Evolutionary conservation across 2,113 vertebrate genomes (phyloP), one percentile per base, ranked within the genome.

Genomic region (Podilymbus podiceps): DNA sequence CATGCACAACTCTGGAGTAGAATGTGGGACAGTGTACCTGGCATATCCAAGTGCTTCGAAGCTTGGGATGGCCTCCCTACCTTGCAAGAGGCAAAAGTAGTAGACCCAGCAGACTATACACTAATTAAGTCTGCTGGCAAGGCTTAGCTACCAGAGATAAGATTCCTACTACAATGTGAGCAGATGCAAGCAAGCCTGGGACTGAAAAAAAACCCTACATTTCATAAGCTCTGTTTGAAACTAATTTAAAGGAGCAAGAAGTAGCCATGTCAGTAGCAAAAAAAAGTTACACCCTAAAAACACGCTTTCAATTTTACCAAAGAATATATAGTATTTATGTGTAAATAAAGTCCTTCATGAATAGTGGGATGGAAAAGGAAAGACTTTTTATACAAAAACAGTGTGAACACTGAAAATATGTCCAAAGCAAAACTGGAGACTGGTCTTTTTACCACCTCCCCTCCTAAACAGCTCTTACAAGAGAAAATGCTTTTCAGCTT

Each of bases 1-100:
- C 75, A 84, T 0, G 0, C 1, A 1, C 30, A 77, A 31, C 23
- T 2, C 0, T 5, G n/a, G 17, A 75, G 24, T 25, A 21, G 47
- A 40, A 35, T 18, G n/a, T 47, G 35, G 47, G 58, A 52, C 22
- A 22, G 7, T 2, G 2, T 31, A 69, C 8, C 50, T 46, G 66
- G 28, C 40, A 64, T 7, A 60, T 28, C 27, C 22, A 76, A 38
- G 47, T 76, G 50, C 79, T 86, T 62, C 80, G 72, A 86, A 91
- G 31, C n/a, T 62, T 77, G 25, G 58, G 40, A 62, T 64, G 30
- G 47, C 59, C 64, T 49, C 74, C 42, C 44, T 40, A 27, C 1
- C 2, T 18, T 52, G 63, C 40, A 73, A 69, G 63, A 27, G 35
- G 24, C 17, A 90, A 27, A 64, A 83, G 62, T 1, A 77, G 44